These are phyloP conservation scores for Zaprionus kolodkinae DNA, from an alignment of 1,140 invertebrate species.

Conservation along the genomic window DNA sequence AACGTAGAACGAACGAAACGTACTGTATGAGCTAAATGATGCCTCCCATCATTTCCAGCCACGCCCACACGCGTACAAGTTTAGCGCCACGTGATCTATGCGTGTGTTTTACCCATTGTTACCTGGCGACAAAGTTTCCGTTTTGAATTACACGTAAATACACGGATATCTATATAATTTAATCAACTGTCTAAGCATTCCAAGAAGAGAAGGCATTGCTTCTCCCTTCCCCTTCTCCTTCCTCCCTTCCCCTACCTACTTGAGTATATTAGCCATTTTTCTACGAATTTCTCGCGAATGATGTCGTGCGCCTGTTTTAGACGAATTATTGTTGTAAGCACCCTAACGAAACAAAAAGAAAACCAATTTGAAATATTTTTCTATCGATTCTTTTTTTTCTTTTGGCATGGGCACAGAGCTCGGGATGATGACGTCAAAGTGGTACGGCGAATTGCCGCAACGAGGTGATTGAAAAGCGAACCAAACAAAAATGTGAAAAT, in stretches of 20 bases:
- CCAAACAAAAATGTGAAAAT: constrained; percentile 61
- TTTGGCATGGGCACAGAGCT: constrained; percentile 10
- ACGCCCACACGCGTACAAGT: constrained; percentile 11
- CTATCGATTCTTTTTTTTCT: constrained; percentile 22
- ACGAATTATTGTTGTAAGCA: constrained; percentile 55
- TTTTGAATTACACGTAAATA: constrained; percentile 27
- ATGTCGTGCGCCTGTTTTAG: constrained; percentile 66
- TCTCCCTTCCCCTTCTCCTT: background rate
- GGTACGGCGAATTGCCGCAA: constrained; percentile 56
- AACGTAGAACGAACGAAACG: background rate
- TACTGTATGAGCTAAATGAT: constrained; percentile 7
- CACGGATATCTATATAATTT: constrained; percentile 7
- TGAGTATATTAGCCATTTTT: constrained; percentile 53
- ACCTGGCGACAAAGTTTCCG: constrained; percentile 36
- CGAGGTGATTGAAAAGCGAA: constrained; percentile 71
- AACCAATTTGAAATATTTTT: constrained; percentile 59
- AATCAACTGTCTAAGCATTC: background rate
- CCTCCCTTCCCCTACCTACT: background rate
- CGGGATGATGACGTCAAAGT: constrained; percentile 70
- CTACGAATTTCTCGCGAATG: constrained; percentile 58
- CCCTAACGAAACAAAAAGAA: background rate
- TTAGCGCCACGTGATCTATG: constrained; percentile 28
- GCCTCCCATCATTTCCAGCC: background rate
- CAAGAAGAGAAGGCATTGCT: background rate
- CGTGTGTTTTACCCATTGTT: constrained; percentile 21